These are phyloP conservation scores for Gallirallus australis DNA, from an alignment of 2,797 vertebrate species.

Conservation along the genomic window DNA sequence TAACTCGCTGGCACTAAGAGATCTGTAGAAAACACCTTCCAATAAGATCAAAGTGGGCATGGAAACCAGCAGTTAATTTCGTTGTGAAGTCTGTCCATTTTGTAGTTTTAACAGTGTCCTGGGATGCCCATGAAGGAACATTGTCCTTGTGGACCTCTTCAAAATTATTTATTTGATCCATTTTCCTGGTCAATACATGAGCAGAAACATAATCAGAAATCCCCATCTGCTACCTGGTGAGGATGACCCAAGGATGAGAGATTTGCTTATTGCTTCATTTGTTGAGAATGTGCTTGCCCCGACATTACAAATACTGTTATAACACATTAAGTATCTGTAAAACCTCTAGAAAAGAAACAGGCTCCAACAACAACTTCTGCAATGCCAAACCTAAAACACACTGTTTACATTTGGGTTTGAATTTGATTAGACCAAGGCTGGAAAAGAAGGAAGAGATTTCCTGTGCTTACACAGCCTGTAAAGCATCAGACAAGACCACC, in stretches of 20 bases:
- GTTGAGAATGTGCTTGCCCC: not conserved
- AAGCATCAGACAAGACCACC: not conserved
- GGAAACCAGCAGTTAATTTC: not conserved
- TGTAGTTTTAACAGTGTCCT: not conserved
- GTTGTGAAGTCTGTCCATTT: not conserved
- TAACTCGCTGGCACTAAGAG: not conserved
- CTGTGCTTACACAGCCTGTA: not conserved
- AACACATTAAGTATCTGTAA: not conserved
- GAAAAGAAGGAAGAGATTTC: not conserved
- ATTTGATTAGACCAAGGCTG: not conserved
- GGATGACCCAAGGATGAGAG: not conserved
- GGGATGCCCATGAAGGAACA: not conserved
- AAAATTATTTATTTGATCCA: not conserved
- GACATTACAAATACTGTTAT: not conserved
- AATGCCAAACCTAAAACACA: rapidly evolving
- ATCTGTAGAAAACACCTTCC: not conserved
- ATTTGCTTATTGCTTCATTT: not conserved
- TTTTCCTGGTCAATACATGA: not conserved
- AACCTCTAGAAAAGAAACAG: not conserved
- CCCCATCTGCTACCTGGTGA: not conserved
- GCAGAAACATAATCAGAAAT: not conserved
- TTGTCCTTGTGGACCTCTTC: not conserved
- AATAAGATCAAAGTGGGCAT: not conserved
- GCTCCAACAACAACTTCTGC: not conserved
- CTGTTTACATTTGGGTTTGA: not conserved